Evolutionary conservation across 2,888 invertebrate genomes (phyloP), one percentile per base, ranked within the genome.

Genomic region (Dorcus parallelipipedus): DNA sequence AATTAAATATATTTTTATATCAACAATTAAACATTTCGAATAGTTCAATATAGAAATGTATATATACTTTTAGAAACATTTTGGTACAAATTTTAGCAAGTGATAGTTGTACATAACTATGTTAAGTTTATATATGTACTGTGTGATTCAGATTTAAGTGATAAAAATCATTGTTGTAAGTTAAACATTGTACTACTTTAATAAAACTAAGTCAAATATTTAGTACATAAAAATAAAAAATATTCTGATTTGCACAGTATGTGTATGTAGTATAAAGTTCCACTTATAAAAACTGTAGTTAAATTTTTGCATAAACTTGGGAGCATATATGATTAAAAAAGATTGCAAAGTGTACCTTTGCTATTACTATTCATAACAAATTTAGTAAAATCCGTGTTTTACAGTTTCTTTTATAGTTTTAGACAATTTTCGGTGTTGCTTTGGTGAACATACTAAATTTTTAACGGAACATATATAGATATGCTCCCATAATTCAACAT

Each of bases 1-100:
- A 38, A 38, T 52, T 17, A 52, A 52, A 52, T 52, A 52, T 52
- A 52, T 52, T 52, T 52, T 52, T 52, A 38, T 52, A 52, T 41
- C n/a, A 41, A 52, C 38, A 41, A 33, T 38, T 33, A 52, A 52
- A 41, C 40, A 52, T 52, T 20, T 52, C 23, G 40, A 42, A 10
- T 20, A 41, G 40, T 52, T 52, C 14, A 3, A 52, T 9, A 33
- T 38, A 52, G 14, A 47, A 14, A n/a, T 38, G 49, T 41, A 52
- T 41, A 38, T 52, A 52, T 42, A 52, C 20, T 14, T 52, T 9
- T 14, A n/a, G 38, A 9, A 9, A 20, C 26, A 3, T 49, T 49
- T 49, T 49, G 49, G 49, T 49, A 49, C 49, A 49, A 49, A 17
- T 38, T 3, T 9, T 49, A 49, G 49, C 10, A 38, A n/a, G 33